Percentiles rank a stretch among this genome's conserved stretches.
Conservation (phyloP, 1,140 invertebrate species). For the Zaprionus ghesquierei region DNA sequence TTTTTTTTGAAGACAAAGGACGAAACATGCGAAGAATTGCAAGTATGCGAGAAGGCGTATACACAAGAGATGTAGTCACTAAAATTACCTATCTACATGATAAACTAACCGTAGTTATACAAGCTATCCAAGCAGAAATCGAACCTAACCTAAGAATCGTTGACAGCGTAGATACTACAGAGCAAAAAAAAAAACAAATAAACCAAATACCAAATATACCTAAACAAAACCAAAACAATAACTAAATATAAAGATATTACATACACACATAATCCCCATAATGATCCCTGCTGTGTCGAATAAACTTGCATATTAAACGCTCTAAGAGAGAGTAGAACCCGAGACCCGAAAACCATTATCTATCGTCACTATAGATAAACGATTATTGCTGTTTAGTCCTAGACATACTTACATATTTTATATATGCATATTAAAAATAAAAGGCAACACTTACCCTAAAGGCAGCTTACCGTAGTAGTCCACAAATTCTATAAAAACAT, state of each 20-base stretch:
- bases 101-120: not conserved
- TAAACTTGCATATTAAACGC: not conserved
- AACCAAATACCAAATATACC: not conserved
- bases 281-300: not conserved
- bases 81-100: conserved; percentile 7
- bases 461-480: not conserved
- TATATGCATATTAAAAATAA: conserved; percentile 16
- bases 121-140: not conserved
- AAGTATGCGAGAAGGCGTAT: not conserved
- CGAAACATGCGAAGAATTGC: not conserved
- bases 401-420: conserved; percentile 9
- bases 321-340: not conserved
- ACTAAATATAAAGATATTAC: conserved; percentile 1
- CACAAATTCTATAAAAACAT: conserved; percentile 2
- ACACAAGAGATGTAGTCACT: conserved; percentile 7
- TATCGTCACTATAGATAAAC: not conserved
- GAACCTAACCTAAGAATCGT: conserved; percentile 5
- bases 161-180: not conserved
- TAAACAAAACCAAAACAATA: not conserved
- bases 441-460: conserved; percentile 5
- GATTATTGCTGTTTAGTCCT: conserved; percentile 2
- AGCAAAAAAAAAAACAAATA: not conserved
- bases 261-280: not conserved
- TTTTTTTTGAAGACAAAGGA: conserved; percentile 21
- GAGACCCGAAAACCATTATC: conserved; percentile 1